Evolutionary conservation across 2,797 vertebrate species (phyloP).

Genomic region (Chaetodon trifasciatus): DNA sequence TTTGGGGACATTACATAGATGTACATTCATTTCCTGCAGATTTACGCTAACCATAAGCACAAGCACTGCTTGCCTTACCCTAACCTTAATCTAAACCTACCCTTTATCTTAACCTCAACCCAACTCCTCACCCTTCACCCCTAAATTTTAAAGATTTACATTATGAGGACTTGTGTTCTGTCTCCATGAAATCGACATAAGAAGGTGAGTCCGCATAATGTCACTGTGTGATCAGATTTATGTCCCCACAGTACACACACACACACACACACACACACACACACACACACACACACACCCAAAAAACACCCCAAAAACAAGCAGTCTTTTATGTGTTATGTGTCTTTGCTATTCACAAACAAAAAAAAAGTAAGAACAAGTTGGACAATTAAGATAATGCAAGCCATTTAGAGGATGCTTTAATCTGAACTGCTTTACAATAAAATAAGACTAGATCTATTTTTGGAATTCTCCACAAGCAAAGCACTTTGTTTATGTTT

Average conservation of each 20-base stretch:
- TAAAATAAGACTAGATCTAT: slow-evolving; percentile 14
- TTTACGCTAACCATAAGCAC: too few relatives aligned
- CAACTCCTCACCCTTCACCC: too few relatives aligned
- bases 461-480: slow-evolving; percentile 9
- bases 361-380: slow-evolving; percentile 10
- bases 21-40: too few relatives aligned
- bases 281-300: slow-evolving; percentile 3
- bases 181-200: too few relatives aligned
- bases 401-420: slow-evolving; percentile 27
- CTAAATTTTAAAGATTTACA: too few relatives aligned
- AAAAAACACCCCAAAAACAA: slow-evolving; percentile 32
- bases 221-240: too few relatives aligned
- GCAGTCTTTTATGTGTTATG: slow-evolving; percentile 14
- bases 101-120: too few relatives aligned
- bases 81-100: too few relatives aligned
- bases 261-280: slow-evolving; percentile 7
- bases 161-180: too few relatives aligned
- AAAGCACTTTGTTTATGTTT: slow-evolving; percentile 2
- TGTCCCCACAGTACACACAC: neutral
- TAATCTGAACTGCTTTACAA: slow-evolving; percentile 28
- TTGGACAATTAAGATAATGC: slow-evolving; percentile 12
- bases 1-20: too few relatives aligned
- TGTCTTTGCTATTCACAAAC: slow-evolving; percentile 5
- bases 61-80: too few relatives aligned
- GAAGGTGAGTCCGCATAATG: too few relatives aligned